Conservation (phyloP, 2,113 vertebrate genomes). For the pig (Sus scrofa) region DNA sequence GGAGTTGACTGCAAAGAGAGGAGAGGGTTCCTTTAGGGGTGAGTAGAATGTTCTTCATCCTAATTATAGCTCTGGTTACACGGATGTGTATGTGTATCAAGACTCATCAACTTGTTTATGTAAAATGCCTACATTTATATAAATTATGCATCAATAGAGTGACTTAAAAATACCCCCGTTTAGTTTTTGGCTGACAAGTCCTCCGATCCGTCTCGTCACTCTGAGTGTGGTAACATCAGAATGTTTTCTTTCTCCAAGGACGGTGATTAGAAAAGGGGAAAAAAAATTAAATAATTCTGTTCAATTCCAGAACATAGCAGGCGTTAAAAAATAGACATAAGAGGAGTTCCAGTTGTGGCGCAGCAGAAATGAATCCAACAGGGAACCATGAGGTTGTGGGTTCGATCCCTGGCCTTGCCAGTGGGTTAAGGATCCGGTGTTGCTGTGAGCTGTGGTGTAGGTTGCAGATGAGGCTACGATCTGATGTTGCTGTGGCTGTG, state of each 20-base stretch:
- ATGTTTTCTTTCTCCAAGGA: not conserved
- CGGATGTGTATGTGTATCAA: not conserved
- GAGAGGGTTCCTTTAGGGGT: not conserved
- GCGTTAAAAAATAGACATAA: not conserved
- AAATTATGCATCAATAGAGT: not conserved
- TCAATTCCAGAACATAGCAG: not conserved
- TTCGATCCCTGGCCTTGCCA: not conserved
- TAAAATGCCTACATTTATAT: not conserved
- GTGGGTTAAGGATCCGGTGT: too few species aligned
- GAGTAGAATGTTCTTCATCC: not conserved
- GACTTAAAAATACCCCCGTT: not conserved
- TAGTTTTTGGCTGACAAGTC: not conserved
- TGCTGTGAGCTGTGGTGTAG: too few species aligned
- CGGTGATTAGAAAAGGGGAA: not conserved
- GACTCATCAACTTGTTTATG: not conserved
- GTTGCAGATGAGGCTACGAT: too few species aligned
- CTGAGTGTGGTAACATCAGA: not conserved
- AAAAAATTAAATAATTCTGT: too few species aligned
- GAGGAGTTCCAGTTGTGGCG: not conserved
- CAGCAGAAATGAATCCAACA: not conserved
- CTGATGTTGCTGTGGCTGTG: too few species aligned
- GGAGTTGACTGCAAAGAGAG: not conserved
- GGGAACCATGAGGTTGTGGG: not conserved
- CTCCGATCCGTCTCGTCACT: not conserved
- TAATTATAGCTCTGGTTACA: not conserved